Evolutionary conservation across 2,113 vertebrate species (phyloP).

Genomic region (Ptyas mucosa): DNA sequence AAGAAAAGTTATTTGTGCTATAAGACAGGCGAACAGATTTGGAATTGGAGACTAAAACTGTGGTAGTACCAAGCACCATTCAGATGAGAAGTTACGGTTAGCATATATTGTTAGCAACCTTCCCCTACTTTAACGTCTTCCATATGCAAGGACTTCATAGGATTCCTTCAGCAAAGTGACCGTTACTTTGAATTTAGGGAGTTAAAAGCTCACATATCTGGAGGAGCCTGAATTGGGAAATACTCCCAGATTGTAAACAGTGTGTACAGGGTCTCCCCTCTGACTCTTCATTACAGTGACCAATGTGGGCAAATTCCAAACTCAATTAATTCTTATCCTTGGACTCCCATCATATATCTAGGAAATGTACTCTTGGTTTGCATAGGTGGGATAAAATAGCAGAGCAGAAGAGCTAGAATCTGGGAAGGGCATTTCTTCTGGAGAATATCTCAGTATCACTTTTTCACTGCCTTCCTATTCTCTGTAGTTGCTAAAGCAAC

Average conservation of each 20-base stretch:
- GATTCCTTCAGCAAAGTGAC: neutral
- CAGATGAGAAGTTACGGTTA: neutral
- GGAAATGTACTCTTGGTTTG: neutral
- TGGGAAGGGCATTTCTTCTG: neutral
- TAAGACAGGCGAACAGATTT: neutral
- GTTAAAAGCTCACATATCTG: neutral
- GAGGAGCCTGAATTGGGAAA: neutral
- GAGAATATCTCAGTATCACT: neutral
- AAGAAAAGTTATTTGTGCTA: neutral
- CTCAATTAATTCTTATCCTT: neutral
- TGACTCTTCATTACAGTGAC: neutral
- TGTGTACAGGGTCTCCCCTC: no score
- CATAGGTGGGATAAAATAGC: neutral
- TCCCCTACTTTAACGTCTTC: neutral
- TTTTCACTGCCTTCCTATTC: neutral
- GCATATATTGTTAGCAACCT: neutral
- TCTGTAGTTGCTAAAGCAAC: neutral
- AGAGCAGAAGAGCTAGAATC: neutral
- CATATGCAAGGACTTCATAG: neutral
- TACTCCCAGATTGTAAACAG: neutral
- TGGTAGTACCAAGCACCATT: neutral
- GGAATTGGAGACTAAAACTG: neutral
- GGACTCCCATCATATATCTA: no score
- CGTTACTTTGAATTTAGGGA: neutral
- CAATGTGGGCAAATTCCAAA: neutral